Conservation (phyloP, 2,888 invertebrate species). For the Sipha maydis region DNA sequence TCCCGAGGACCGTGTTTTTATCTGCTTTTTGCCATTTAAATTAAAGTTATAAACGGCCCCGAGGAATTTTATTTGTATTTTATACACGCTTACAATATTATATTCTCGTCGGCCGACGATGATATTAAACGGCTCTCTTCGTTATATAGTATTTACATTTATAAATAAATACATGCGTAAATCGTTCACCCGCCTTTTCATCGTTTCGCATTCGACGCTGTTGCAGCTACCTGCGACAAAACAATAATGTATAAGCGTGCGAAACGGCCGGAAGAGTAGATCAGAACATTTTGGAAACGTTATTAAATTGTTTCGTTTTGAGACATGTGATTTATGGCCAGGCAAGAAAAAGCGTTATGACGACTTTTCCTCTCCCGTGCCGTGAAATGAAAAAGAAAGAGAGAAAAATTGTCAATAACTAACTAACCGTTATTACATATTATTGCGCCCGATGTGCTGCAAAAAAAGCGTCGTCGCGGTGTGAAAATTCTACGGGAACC, state of each 20-base stretch:
- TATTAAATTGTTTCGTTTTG: conserved; percentile 37
- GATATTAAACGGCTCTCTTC: conserved; percentile 42
- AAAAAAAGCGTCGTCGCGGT: too few species aligned
- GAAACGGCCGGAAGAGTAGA: conserved; percentile 21
- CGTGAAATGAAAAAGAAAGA: background rate
- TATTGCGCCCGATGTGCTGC: too few species aligned
- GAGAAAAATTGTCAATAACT: background rate
- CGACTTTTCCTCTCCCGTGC: background rate
- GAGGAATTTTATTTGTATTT: conserved; percentile 48
- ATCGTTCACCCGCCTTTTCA: background rate
- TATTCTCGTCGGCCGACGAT: conserved; percentile 15
- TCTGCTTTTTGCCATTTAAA: conserved; percentile 57
- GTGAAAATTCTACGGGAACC: background rate
- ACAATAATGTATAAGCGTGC: conserved; percentile 9
- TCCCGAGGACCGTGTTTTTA: conserved; percentile 52
- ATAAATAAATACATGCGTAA: background rate
- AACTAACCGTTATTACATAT: background rate
- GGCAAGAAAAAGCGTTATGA: background rate
- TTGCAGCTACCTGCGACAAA: conserved; percentile 1
- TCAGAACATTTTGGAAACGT: background rate
- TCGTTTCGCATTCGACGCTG: background rate
- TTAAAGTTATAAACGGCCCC: conserved; percentile 55
- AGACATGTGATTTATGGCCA: conserved; percentile 21
- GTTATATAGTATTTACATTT: background rate
- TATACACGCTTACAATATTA: conserved; percentile 24